These are phyloP conservation scores for Apogon talboti DNA, from an alignment of 2,797 vertebrate species.

Conservation along the genomic window DNA sequence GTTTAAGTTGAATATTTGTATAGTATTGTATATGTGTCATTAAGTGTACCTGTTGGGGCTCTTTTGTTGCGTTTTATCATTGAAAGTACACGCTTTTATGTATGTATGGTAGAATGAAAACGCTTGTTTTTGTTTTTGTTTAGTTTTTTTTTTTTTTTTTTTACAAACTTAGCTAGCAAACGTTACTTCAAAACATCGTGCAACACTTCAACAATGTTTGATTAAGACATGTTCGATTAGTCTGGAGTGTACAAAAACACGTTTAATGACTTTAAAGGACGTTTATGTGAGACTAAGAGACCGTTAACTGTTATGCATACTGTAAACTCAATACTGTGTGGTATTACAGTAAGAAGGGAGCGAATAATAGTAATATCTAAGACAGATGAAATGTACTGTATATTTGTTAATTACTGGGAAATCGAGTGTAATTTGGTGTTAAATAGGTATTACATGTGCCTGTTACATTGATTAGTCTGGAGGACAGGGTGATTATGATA, in stretches of 20 bases:
- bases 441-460: not conserved
- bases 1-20: not conserved
- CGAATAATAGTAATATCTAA: not conserved
- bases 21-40: not conserved
- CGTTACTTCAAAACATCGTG: not conserved
- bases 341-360: not conserved
- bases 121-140: not conserved
- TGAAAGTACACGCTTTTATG: not conserved
- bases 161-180: slow-evolving; percentile 1
- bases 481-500: not conserved
- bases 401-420: not conserved
- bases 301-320: not conserved
- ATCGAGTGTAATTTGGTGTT: not conserved
- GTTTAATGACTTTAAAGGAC: not conserved
- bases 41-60: not conserved
- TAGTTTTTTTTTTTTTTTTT: not conserved
- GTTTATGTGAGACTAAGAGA: not conserved
- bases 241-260: too few species aligned
- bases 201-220: not conserved
- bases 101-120: not conserved
- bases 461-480: not conserved
- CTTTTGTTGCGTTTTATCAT: too few species aligned
- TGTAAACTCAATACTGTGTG: slow-evolving; percentile 6
- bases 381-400: not conserved
- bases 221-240: not conserved